These are phyloP conservation scores for Perizoma flavofasciatum DNA, from an alignment of 2,888 invertebrate species.

Conservation along the genomic window DNA sequence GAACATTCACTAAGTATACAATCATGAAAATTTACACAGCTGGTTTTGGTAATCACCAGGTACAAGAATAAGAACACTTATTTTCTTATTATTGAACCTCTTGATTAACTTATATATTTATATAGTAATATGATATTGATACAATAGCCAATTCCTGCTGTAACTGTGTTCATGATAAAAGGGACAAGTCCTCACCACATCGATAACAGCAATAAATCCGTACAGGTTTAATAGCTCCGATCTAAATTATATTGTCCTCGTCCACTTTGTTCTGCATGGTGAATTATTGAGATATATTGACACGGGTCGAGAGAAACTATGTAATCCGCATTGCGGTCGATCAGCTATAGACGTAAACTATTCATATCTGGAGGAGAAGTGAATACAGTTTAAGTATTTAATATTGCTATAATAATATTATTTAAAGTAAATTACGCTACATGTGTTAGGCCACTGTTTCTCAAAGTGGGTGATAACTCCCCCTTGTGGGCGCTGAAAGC, in stretches of 20 bases:
- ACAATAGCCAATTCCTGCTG: neutral
- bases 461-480: no score
- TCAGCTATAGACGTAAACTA: conserved; percentile 16
- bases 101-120: neutral
- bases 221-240: conserved; percentile 34
- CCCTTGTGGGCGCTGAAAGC: no score
- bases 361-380: no score
- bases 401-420: no score
- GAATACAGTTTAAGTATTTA: no score
- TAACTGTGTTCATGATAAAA: conserved; percentile 8
- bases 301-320: conserved; percentile 41
- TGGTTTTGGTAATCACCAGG: no score
- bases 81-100: neutral
- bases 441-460: no score
- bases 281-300: conserved; percentile 65
- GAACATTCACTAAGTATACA: no score
- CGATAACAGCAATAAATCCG: conserved; percentile 35
- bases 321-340: conserved; percentile 51
- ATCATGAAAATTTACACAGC: neutral
- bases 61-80: no score
- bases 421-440: no score
- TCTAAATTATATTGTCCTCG: conserved; percentile 52
- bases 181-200: conserved; percentile 22
- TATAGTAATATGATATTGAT: neutral
- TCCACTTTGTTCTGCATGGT: conserved; percentile 53